A percentile compares a stretch with the other conserved stretches of the same genome.
These are phyloP conservation scores for Rhabdomys pumilio DNA, from an alignment of 2,797 vertebrate genomes.

Conservation along the genomic window DNA sequence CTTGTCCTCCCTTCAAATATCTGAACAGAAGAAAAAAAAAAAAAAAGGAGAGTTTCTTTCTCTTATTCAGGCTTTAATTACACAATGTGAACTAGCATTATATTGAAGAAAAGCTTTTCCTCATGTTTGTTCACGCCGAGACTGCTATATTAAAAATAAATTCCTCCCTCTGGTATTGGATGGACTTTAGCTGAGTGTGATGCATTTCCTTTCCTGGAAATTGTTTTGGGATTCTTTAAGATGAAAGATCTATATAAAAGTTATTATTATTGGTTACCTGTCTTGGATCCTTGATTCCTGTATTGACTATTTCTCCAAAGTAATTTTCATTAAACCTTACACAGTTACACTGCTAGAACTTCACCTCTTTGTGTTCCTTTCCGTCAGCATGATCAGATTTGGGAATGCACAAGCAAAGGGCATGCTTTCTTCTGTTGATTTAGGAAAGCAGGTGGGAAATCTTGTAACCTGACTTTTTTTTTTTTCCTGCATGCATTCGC, in stretches of 20 bases:
- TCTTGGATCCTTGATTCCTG: slow-evolving; percentile 80
- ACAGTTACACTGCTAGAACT: not conserved
- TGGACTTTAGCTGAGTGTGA: slow-evolving; percentile 62
- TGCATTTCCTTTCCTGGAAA: slow-evolving; percentile 58
- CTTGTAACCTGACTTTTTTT: slow-evolving; percentile 63
- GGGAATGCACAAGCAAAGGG: not conserved
- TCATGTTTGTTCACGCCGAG: slow-evolving; percentile 46
- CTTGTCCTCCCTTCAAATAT: not conserved
- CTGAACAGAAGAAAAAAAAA: not conserved
- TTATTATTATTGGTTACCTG: slow-evolving; percentile 77
- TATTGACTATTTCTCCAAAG: slow-evolving; percentile 70
- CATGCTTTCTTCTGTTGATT: slow-evolving; percentile 61
- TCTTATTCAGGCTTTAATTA: slow-evolving; percentile 57
- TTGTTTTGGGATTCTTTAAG: slow-evolving; percentile 70
- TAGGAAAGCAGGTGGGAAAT: slow-evolving; percentile 72
- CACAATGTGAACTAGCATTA: slow-evolving; percentile 15
- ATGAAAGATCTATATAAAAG: slow-evolving; percentile 78
- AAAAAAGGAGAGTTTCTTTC: not conserved
- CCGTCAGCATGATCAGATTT: slow-evolving; percentile 41
- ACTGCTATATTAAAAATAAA: slow-evolving; percentile 74
- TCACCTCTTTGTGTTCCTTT: slow-evolving; percentile 34
- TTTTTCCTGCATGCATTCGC: slow-evolving; percentile 40
- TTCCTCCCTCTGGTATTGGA: not conserved
- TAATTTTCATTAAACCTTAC: slow-evolving; percentile 76
- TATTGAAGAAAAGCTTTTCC: slow-evolving; percentile 31